A percentile compares a stretch with the other conserved stretches of the same genome.
phyloP scores from a whole-genome alignment of 2,113 vertebrate species.

The Pleuronectes platessa region DNA sequence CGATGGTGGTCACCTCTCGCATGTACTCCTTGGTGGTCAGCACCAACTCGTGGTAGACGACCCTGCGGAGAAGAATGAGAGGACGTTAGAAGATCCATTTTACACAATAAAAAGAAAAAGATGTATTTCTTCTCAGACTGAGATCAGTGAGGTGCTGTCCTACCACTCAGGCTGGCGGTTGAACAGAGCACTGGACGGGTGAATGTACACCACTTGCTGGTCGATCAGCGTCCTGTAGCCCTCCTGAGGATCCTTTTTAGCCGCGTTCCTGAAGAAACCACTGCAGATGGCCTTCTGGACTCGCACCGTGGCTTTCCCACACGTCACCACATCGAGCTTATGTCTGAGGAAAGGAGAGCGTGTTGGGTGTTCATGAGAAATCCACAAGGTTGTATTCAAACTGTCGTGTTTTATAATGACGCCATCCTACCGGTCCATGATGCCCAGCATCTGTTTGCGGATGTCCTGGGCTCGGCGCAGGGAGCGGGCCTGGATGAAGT shows the following conservation, averaged over 20 bases:
- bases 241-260: conserved; percentile 98
- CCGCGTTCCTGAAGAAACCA: conserved; percentile 97
- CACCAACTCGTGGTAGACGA: conserved; percentile 97
- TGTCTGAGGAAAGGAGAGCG: conserved; percentile 82
- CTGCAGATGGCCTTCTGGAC: conserved; percentile 99
- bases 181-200: conserved; percentile 97
- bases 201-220: conserved; percentile 98
- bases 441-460: conserved; percentile 98
- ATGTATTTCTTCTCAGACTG: neutral
- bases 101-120: neutral
- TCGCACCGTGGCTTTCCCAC: conserved; percentile 95
- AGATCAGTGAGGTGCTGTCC: neutral
- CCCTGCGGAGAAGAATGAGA: conserved; percentile 79
- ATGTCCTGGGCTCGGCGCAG: conserved; percentile 95
- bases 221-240: conserved; percentile 97
- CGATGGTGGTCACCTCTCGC: conserved; percentile 98
- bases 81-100: neutral
- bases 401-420: neutral
- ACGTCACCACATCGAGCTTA: conserved; percentile 97
- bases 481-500: conserved; percentile 97
- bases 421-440: conserved; percentile 92
- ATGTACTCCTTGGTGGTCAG: conserved; percentile 99
- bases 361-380: neutral
- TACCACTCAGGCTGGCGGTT: conserved; percentile 98
- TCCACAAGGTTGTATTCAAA: neutral